phyloP scores from a whole-genome alignment of 2,888 invertebrate species.

The Auanema sp. region DNA sequence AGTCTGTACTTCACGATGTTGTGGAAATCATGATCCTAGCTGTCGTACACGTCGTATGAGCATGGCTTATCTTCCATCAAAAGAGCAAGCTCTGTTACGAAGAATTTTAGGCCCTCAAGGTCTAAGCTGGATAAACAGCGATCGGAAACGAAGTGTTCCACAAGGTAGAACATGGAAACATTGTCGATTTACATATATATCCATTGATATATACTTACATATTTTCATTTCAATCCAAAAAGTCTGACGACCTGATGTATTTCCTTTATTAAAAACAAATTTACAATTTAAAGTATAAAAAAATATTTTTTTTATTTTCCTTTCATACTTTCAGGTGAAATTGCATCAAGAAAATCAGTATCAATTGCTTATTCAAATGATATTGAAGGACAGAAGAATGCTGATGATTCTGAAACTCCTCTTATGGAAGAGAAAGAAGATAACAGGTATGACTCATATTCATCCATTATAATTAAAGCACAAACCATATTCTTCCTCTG shows the following conservation, averaged over 20 bases:
- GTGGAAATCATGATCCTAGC: conserved; percentile 28
- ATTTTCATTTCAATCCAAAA: no score
- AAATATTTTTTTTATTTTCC: no score
- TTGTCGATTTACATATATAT: no score
- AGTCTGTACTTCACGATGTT: conserved; percentile 2
- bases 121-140: conserved; percentile 44
- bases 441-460: conserved; percentile 33
- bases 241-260: no score
- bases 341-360: conserved; percentile 53
- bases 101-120: conserved; percentile 56
- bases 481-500: background rate
- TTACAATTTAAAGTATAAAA: conserved; percentile 3
- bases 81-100: conserved; percentile 51
- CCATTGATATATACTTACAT: no score
- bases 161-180: no score
- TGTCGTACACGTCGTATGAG: conserved; percentile 32
- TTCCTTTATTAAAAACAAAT: background rate
- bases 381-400: conserved; percentile 44
- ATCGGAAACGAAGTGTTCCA: conserved; percentile 20
- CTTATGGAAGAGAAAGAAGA: conserved; percentile 56
- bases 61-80: conserved; percentile 44
- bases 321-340: conserved; percentile 38
- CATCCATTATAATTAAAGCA: no score
- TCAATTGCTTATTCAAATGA: conserved; percentile 55
- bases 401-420: conserved; percentile 46